phyloP scores from a whole-genome alignment of 2,888 invertebrate species.

The Opisthograptis luteolata region DNA sequence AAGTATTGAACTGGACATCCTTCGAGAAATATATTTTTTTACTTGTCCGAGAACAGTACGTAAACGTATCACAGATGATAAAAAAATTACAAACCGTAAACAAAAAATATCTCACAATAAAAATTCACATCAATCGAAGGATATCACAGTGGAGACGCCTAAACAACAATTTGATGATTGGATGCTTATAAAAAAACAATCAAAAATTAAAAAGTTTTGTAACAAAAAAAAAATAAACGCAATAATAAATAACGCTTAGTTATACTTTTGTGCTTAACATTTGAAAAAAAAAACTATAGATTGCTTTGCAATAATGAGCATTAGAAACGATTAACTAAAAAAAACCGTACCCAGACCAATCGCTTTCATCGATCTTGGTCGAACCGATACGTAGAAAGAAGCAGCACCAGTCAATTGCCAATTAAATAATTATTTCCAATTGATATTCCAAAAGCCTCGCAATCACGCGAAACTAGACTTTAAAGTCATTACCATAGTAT shows the following conservation, averaged over 20 bases:
- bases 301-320: neutral
- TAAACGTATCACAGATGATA: conserved; percentile 13
- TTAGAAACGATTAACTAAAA: neutral
- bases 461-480: neutral
- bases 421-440: conserved; percentile 18
- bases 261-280: conserved; percentile 14
- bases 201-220: conserved; percentile 8
- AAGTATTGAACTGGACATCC: conserved; percentile 38
- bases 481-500: neutral
- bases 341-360: neutral
- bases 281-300: conserved; percentile 11
- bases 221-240: conserved; percentile 23
- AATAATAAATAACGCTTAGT: conserved; percentile 35
- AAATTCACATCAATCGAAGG: conserved; percentile 39
- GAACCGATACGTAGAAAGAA: conserved; percentile 2
- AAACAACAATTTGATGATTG: conserved; percentile 51
- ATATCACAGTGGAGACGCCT: conserved; percentile 30
- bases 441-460: conserved; percentile 1
- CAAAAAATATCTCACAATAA: conserved; percentile 26
- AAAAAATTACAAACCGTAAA: conserved; percentile 18
- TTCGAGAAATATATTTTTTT: conserved; percentile 41
- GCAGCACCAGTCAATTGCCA: conserved; percentile 23
- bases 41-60: conserved; percentile 16
- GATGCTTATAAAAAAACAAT: conserved; percentile 36
- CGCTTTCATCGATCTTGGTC: neutral